Conservation (phyloP, 2,797 vertebrate species). For the Chiloscyllium punctatum region DNA sequence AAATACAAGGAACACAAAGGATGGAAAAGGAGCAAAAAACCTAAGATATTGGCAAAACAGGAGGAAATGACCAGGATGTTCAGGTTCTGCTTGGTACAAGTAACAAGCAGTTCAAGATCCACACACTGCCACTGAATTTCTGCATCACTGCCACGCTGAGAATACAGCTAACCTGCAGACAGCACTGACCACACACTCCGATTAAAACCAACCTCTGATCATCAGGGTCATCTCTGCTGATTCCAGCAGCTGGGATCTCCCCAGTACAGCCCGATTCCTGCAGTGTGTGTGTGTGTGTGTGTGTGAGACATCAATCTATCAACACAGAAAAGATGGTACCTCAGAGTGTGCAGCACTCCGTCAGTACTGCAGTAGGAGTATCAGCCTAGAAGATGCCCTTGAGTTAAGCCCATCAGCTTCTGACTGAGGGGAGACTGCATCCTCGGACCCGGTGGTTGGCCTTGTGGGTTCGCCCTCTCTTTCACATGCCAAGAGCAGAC, state of each 20-base stretch:
- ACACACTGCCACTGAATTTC: not conserved
- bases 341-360: not conserved
- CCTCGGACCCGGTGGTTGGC: not conserved
- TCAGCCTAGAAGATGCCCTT: not conserved
- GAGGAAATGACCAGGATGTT: not conserved
- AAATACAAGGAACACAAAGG: not conserved
- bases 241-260: not conserved
- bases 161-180: too few species aligned
- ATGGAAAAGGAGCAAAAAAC: not conserved
- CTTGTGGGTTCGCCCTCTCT: not conserved
- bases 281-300: too few species aligned
- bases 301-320: not conserved
- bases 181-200: not conserved
- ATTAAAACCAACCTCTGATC: not conserved
- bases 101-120: not conserved
- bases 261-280: not conserved
- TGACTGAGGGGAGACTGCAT: not conserved
- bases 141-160: not conserved
- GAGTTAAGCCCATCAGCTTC: not conserved
- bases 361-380: too few species aligned
- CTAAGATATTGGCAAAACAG: not conserved
- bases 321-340: not conserved
- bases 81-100: not conserved
- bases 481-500: not conserved
- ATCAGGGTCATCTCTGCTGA: not conserved